Evolutionary conservation across 2,113 vertebrate genomes (phyloP).

Genomic region (Furnarius figulus): DNA sequence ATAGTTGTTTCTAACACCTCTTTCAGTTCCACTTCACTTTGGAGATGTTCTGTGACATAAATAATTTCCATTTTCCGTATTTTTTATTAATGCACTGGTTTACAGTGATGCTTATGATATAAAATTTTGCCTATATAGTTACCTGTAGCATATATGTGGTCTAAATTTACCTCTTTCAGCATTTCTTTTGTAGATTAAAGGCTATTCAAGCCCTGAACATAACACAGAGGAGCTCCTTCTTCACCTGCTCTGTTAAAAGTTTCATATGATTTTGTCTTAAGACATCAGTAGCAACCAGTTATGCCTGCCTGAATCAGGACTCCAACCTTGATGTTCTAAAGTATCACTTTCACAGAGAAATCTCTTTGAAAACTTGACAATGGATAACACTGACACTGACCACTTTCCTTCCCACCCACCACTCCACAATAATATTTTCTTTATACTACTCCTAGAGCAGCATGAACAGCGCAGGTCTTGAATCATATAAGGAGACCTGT

Average conservation of each 20-base stretch:
- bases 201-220: not conserved
- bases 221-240: not conserved
- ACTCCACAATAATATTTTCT: not conserved
- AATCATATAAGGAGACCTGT: too few species aligned
- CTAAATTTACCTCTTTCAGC: not conserved
- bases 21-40: not conserved
- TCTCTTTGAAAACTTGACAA: not conserved
- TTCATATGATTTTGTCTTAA: not conserved
- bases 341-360: not conserved
- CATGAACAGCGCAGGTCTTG: not conserved
- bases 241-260: not conserved
- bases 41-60: not conserved
- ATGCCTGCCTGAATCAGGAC: not conserved
- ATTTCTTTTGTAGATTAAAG: not conserved
- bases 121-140: not conserved
- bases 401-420: not conserved
- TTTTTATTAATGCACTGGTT: not conserved
- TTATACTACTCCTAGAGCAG: not conserved
- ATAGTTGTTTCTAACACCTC: rapidly evolving
- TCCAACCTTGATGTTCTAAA: not conserved
- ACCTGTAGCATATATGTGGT: not conserved
- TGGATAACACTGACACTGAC: too few species aligned
- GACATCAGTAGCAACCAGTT: rapidly evolving
- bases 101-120: not conserved
- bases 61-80: not conserved